phyloP scores from a whole-genome alignment of 1,140 invertebrate species.

The Coboldia fuscipes region DNA sequence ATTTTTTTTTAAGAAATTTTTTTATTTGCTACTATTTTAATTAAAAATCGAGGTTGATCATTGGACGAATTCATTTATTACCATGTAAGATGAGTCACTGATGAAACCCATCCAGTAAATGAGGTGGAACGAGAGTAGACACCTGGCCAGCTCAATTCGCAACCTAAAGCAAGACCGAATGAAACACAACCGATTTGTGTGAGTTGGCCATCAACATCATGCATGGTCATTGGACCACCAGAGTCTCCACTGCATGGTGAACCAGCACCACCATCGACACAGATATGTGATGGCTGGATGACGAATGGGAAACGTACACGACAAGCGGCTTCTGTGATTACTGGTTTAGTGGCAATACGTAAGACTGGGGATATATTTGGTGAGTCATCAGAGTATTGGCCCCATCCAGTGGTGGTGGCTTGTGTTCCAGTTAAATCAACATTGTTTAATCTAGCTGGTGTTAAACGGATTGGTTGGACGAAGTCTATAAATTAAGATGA shows the following conservation, averaged over 20 bases:
- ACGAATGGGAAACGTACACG: slow-evolving; percentile 7
- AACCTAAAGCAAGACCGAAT: slow-evolving; percentile 24
- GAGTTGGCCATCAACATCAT: slow-evolving; percentile 5
- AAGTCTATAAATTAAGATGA: too few relatives aligned
- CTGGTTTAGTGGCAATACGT: slow-evolving; percentile 11
- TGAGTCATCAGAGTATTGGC: too few relatives aligned
- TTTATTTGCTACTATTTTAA: too few relatives aligned
- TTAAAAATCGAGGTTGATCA: too few relatives aligned
- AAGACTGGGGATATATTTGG: slow-evolving; percentile 9
- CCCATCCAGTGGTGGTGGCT: too few relatives aligned
- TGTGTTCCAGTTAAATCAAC: not conserved
- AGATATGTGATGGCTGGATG: slow-evolving; percentile 9
- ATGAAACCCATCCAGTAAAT: slow-evolving; percentile 18
- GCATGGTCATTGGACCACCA: slow-evolving; percentile 11
- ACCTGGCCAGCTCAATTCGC: slow-evolving; percentile 19
- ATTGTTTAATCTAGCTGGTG: not conserved
- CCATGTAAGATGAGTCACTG: too few relatives aligned
- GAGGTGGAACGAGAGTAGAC: slow-evolving; percentile 17
- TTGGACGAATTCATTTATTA: too few relatives aligned
- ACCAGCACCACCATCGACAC: slow-evolving; percentile 10
- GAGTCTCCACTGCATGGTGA: slow-evolving; percentile 15
- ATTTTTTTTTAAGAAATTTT: too few relatives aligned
- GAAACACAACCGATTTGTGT: slow-evolving; percentile 24
- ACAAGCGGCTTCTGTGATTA: slow-evolving; percentile 8
- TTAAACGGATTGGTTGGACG: slow-evolving; percentile 10